Base-by-base conservation (phyloP, 2,797 vertebrate genomes). In the Danio kyathit region DNA sequence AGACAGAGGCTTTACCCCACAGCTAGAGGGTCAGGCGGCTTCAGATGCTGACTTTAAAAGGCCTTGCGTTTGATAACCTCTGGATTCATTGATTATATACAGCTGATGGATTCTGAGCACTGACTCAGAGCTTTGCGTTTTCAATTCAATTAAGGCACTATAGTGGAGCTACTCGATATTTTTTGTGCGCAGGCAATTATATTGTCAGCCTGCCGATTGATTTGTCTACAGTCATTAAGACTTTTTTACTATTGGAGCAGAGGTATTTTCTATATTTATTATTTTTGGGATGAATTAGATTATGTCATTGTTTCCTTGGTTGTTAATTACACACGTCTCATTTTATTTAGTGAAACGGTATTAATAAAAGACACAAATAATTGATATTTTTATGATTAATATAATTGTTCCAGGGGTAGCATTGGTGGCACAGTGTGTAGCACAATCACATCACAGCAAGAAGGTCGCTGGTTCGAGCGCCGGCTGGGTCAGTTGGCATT, bases 61-160 rank as follows among this genome's bases (percentile, higher is more conserved):
- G 38, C 41, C 17, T 64, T 54, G 51, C 13, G 14, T 78, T 74
- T 75, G 82, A 83, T 83, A 69, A 74, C 46, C 72, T 70, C 64
- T 65, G 49, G 43, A 17, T 76, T 56, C 61, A 71, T 75, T 60
- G 76, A 79, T 75, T 75, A 74, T 66, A 66, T 80, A 66, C 60
- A 61, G 57, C 66, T 75, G 73, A 79, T 74, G 56, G 76, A 73
- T 72, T 60, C 19, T 38, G 41, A 71, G 49, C 64, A 56, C 71
- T 75, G 71, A 79, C 76, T 83, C 71, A 71, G 66, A 51, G 57
- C 65, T 75, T 78, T 76, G 48, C 48, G 56, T 83, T 74, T 83
- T 76, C 72, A 80, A 56, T 76, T 57, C 48, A 64, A 49, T 70
- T 83, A 74, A 83, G 76, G 66, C 51, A 59, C 61, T 72, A 48